Percentiles rank a stretch among this genome's conserved stretches.
Conservation (phyloP, 1,140 invertebrate genomes). For the Tetragnatha versicolor region DNA sequence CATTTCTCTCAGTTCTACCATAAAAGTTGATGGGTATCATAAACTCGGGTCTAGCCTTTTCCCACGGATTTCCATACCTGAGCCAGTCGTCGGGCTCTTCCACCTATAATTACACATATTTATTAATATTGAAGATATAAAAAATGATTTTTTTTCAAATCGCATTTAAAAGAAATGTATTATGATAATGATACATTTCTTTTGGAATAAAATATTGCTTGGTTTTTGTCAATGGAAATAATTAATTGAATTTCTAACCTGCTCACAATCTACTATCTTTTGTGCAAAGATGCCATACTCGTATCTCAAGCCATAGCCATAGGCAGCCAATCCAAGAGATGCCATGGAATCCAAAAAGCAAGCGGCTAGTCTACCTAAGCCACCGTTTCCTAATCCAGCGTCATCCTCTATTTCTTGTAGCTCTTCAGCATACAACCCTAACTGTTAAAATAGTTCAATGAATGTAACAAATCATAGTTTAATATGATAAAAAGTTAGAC, state of each 20-base stretch:
- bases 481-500: too few relatives aligned
- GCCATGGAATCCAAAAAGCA: constrained; percentile 99
- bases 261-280: constrained; percentile 94
- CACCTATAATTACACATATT: too few relatives aligned
- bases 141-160: too few relatives aligned
- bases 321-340: constrained; percentile 95
- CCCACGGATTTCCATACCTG: constrained; percentile 62
- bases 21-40: constrained; percentile 61
- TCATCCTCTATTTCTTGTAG: constrained; percentile 97
- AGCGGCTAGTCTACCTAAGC: constrained; percentile 93
- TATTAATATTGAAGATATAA: too few relatives aligned
- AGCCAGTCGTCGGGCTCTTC: constrained; percentile 63
- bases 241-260: constrained; percentile 77
- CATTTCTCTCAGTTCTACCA: constrained; percentile 70
- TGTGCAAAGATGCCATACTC: constrained; percentile 99
- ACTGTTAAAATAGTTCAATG: constrained; percentile 60
- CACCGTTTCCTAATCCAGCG: constrained; percentile 98
- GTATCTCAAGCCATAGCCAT: constrained; percentile 98
- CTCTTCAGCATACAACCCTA: constrained; percentile 98
- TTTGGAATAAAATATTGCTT: too few relatives aligned
- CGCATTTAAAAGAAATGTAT: too few relatives aligned
- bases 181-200: too few relatives aligned
- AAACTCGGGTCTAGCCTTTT: constrained; percentile 61
- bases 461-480: too few relatives aligned
- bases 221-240: too few relatives aligned